A percentile compares a stretch with the other conserved stretches of the same genome.
phyloP scores from a whole-genome alignment of 2,113 vertebrate genomes.

The Globicephala melas region DNA sequence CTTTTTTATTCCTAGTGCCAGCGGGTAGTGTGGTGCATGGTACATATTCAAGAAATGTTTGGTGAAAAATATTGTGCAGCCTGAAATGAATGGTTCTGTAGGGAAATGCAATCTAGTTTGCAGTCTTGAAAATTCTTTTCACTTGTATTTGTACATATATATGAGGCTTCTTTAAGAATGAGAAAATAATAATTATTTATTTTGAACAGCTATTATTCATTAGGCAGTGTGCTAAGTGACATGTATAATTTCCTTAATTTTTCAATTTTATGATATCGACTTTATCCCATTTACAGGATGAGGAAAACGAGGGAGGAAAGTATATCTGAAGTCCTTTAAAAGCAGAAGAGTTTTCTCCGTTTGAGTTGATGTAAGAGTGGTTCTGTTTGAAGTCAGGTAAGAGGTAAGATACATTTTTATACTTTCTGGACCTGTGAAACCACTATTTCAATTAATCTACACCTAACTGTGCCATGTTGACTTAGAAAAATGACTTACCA shows the following conservation, averaged over 20 bases:
- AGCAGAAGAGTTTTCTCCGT: neutral
- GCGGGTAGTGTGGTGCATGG: neutral
- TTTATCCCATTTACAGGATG: neutral
- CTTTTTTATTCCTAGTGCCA: neutral
- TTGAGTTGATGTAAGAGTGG: neutral
- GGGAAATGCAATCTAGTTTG: neutral
- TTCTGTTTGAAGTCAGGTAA: neutral
- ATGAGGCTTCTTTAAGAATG: neutral
- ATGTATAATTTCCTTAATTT: neutral
- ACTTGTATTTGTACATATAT: neutral
- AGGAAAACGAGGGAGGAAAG: neutral
- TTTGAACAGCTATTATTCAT: neutral
- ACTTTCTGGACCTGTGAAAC: neutral
- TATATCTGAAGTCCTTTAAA: neutral
- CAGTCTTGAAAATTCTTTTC: neutral
- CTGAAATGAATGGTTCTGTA: neutral
- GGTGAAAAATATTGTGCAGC: neutral
- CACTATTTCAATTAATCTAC: neutral
- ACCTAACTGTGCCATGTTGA: neutral
- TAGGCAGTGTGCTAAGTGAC: neutral
- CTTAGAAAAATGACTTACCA: constrained; percentile 17
- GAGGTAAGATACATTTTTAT: neutral
- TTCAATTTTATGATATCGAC: neutral
- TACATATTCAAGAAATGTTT: neutral
- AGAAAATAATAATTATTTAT: neutral